These are phyloP conservation scores for Melanophora roralis DNA, from an alignment of 2,888 invertebrate genomes.

Conservation along the genomic window DNA sequence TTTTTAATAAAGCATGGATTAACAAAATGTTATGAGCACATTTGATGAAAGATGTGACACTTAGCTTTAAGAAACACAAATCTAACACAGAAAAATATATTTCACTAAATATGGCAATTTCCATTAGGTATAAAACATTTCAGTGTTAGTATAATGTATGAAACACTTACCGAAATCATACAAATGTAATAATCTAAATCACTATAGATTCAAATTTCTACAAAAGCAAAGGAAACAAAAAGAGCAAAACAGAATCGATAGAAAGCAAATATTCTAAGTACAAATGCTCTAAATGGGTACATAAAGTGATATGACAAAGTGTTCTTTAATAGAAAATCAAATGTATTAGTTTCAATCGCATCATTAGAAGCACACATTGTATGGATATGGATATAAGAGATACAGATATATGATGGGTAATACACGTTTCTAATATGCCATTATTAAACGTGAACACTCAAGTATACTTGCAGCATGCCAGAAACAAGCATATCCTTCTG, in stretches of 20 bases:
- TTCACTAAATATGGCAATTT: constrained; percentile 6
- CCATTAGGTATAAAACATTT: background rate
- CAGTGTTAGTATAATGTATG: constrained; percentile 13
- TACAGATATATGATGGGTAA: background rate
- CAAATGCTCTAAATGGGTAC: background rate
- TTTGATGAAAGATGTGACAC: constrained; percentile 5
- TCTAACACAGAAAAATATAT: background rate
- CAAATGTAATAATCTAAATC: constrained; percentile 51
- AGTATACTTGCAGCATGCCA: background rate
- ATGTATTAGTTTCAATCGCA: constrained; percentile 15
- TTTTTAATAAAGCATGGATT: background rate
- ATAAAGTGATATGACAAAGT: too few species aligned
- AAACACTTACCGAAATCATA: constrained; percentile 35
- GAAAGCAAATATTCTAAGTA: background rate
- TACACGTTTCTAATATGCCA: constrained; percentile 34
- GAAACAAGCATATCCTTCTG: background rate
- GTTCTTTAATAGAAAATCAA: constrained; percentile 1
- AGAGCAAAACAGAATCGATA: too few species aligned
- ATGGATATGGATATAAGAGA: background rate
- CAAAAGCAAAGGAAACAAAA: too few species aligned
- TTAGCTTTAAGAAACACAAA: background rate
- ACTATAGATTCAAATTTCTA: constrained; percentile 32
- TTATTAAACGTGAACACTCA: background rate
- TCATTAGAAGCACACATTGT: constrained; percentile 28
- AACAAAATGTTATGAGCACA: background rate